Base-by-base conservation (phyloP, 2,113 vertebrate species). In the Cichladusa arquata region DNA sequence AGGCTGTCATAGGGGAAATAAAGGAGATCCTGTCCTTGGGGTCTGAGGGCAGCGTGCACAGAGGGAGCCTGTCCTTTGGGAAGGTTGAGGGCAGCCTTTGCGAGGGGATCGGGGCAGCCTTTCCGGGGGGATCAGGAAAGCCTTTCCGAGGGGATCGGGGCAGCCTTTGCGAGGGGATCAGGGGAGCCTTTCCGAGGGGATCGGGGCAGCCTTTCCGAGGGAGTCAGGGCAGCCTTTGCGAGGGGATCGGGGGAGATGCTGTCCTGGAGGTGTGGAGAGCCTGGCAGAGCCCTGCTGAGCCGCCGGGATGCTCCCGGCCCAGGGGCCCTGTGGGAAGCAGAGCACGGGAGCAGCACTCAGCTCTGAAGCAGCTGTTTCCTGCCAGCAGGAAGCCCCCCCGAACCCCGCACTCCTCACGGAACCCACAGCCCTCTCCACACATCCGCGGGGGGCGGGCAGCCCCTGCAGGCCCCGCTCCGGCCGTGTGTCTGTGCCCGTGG, bases 291-390 rank as follows among this genome's bases (percentile, higher is more conserved):
- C 40, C 1, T 7, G 51, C 36, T 8, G 60, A 54, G 42, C 51
- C 86, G 51, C 64, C 29, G 1, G 1, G 53, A 23, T 3, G 2
- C 28, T 45, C 5, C 11, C 0, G 4, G 20, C 1, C 13, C 2
- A 2, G 29, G 7, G 6, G 24, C 12, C 13, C 48, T 20, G 86
- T 29, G 69, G 22, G 54, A 28, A 62, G 53, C 42, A 2, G 20
- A 11, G 66, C 44, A 0, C 3, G 1, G 42, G 6, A 18, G 53
- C 33, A 72, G 3, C 42, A 0, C 24, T n/a, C 15, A 0, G 7
- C 51, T 62, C 78, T 8, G 56, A 7, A 36, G 33, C 5, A 8
- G 40, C 54, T 38, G 1, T 38, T 25, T 36, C 14, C n/a, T 45
- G 34, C 4, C 42, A 13, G 40, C n/a, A 20, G 40, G 47, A 45